Conservation (phyloP, 2,113 vertebrate genomes). For the Progne subis region DNA sequence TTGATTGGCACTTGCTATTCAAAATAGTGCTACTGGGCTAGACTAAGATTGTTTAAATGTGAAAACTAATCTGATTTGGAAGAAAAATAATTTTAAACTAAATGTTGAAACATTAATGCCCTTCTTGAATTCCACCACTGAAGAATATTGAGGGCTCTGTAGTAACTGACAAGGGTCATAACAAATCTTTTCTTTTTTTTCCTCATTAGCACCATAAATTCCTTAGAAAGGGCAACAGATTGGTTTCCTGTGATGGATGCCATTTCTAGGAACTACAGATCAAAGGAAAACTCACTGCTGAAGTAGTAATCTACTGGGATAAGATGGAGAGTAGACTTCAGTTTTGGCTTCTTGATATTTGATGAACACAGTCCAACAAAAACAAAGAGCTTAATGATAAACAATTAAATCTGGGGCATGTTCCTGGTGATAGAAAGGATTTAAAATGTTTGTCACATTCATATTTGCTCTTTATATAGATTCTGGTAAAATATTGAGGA, state of each 20-base stretch:
- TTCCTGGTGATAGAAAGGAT: neutral
- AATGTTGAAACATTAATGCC: neutral
- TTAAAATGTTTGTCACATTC: neutral
- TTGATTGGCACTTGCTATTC: neutral
- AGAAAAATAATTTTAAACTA: constrained; percentile 5
- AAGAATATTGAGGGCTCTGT: neutral
- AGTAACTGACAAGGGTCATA: neutral
- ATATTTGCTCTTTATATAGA: neutral
- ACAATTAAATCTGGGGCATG: neutral
- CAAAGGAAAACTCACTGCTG: neutral
- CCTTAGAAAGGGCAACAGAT: neutral
- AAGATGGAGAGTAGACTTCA: neutral
- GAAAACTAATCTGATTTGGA: neutral
- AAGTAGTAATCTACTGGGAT: neutral
- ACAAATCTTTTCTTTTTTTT: neutral
- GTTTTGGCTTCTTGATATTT: neutral
- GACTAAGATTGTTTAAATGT: neutral
- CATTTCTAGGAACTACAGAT: neutral
- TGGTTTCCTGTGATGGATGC: neutral
- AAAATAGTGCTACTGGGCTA: neutral
- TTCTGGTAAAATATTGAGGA: neutral
- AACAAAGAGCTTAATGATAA: constrained; percentile 32
- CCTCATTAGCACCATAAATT: neutral
- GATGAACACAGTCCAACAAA: constrained; percentile 1
- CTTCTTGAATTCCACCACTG: neutral